A percentile compares a stretch with the other conserved stretches of the same genome.
Evolutionary conservation across 2,888 invertebrate species (phyloP).

Genomic region (Ochropleura leucogaster): DNA sequence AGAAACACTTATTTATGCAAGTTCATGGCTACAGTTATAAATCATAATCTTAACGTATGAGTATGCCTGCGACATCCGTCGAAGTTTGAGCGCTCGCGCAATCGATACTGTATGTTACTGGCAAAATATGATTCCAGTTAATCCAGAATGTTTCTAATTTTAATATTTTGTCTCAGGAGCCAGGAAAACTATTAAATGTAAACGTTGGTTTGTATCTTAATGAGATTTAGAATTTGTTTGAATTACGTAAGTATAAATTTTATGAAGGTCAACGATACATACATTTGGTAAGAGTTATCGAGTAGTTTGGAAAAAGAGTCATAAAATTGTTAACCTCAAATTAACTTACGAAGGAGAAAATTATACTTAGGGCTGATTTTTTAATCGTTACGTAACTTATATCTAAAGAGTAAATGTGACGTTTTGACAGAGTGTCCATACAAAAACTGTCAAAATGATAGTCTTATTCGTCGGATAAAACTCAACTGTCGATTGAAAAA

Average conservation of each 20-base stretch:
- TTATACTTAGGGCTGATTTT: too few relatives aligned
- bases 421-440: too few relatives aligned
- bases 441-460: too few relatives aligned
- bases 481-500: too few relatives aligned
- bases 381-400: too few relatives aligned
- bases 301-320: background rate
- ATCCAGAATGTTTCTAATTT: background rate
- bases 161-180: background rate
- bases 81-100: conserved; percentile 63
- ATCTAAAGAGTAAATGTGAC: too few relatives aligned
- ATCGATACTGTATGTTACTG: conserved; percentile 61
- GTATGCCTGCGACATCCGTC: conserved; percentile 61
- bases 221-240: background rate
- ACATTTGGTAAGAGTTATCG: too few relatives aligned
- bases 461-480: too few relatives aligned
- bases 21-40: conserved; percentile 65
- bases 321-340: background rate
- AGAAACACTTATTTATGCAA: conserved; percentile 59
- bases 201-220: background rate
- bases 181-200: background rate
- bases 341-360: background rate
- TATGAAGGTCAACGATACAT: background rate
- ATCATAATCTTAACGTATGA: conserved; percentile 67
- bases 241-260: background rate
- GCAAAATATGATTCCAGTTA: background rate